These are phyloP conservation scores for Asarcornis scutulata DNA, from an alignment of 2,113 vertebrate species.

Conservation along the genomic window DNA sequence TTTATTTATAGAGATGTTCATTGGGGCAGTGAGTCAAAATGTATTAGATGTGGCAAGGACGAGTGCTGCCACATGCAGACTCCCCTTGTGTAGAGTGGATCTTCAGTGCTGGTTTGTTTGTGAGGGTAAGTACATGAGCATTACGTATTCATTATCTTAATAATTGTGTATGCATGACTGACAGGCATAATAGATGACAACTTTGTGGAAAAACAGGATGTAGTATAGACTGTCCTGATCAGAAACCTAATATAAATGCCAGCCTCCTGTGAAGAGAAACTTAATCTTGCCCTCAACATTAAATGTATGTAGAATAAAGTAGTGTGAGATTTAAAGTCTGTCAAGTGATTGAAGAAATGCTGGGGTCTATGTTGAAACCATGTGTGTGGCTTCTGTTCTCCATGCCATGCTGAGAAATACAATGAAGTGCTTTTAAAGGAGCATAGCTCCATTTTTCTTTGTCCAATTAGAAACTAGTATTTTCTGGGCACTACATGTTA, in stretches of 20 bases:
- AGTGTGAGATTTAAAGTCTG: not conserved
- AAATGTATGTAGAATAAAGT: not conserved
- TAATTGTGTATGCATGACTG: not conserved
- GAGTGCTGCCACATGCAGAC: not conserved
- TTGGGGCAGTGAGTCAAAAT: not conserved
- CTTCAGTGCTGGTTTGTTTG: not conserved
- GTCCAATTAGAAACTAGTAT: not conserved
- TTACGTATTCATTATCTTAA: conserved; percentile 10
- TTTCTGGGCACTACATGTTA: not conserved
- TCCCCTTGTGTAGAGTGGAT: not conserved
- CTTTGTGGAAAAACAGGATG: not conserved
- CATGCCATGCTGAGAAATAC: not conserved
- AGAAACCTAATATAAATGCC: not conserved
- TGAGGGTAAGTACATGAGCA: not conserved
- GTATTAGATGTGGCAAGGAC: not conserved
- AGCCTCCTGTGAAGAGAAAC: not conserved
- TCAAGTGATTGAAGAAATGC: not conserved
- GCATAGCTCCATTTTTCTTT: not conserved
- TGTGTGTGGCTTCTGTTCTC: not conserved
- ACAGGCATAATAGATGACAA: not conserved
- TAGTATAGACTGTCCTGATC: not conserved
- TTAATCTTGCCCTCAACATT: not conserved
- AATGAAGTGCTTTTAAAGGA: not conserved
- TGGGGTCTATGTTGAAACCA: not conserved
- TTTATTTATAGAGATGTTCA: not conserved